These are phyloP conservation scores for Neodiprion lecontei DNA, from an alignment of 1,140 invertebrate species.

Conservation along the genomic window DNA sequence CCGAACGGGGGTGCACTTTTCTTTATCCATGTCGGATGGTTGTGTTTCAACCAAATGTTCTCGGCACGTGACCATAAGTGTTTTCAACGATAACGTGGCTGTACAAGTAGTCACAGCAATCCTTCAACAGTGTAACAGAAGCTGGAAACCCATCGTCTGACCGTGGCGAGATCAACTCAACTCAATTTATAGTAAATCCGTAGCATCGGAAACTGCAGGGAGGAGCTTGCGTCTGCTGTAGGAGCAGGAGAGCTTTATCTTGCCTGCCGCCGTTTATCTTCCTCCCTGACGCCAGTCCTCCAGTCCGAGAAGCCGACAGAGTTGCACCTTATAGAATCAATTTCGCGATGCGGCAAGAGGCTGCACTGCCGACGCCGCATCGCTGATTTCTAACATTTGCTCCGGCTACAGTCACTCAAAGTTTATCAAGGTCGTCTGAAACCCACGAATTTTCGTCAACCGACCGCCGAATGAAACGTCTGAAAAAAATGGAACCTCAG, in stretches of 20 bases:
- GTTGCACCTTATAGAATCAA: not conserved
- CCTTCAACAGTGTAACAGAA: not conserved
- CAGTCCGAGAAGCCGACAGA: not conserved
- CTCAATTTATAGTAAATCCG: not conserved
- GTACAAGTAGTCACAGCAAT: not conserved
- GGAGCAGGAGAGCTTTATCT: not conserved
- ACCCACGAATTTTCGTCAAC: too few relatives aligned
- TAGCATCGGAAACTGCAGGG: not conserved
- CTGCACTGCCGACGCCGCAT: too few relatives aligned
- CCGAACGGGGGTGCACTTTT: not conserved
- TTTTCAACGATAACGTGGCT: not conserved
- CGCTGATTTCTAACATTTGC: too few relatives aligned
- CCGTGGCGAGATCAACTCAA: not conserved
- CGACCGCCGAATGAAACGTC: too few relatives aligned
- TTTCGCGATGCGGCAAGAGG: not conserved
- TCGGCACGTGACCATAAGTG: not conserved
- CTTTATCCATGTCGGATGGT: not conserved
- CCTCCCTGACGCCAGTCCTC: not conserved
- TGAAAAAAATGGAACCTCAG: too few relatives aligned
- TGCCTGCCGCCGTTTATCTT: not conserved
- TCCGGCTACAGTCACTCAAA: too few relatives aligned
- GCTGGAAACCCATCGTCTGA: not conserved
- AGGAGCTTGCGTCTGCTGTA: not conserved
- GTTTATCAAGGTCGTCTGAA: too few relatives aligned
- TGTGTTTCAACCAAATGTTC: not conserved